These are phyloP conservation scores for Dicyrtoma fusca DNA, from an alignment of 2,888 invertebrate species.

Conservation along the genomic window DNA sequence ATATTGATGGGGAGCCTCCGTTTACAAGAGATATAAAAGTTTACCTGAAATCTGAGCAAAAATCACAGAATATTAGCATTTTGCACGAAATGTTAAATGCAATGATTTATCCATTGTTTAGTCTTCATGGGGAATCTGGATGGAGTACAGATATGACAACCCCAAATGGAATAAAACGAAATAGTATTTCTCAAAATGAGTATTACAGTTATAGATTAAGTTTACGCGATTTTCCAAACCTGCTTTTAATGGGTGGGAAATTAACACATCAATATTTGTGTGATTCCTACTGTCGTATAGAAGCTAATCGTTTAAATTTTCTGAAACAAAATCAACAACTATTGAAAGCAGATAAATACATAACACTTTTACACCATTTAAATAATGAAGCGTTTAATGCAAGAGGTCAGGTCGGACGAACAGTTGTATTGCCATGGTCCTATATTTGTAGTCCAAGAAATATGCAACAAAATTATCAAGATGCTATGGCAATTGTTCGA, in stretches of 20 bases:
- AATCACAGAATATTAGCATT: background rate
- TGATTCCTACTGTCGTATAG: slow-evolving; percentile 54
- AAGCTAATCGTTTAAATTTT: slow-evolving; percentile 52
- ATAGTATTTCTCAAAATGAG: too few species aligned
- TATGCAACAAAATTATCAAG: slow-evolving; percentile 43
- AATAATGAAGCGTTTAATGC: slow-evolving; percentile 19
- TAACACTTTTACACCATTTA: slow-evolving; percentile 46
- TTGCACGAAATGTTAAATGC: background rate
- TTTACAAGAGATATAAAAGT: slow-evolving; percentile 14
- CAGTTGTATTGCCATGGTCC: slow-evolving; percentile 57
- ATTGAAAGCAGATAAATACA: slow-evolving; percentile 52
- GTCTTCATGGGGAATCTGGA: slow-evolving; percentile 15
- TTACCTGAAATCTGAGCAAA: background rate
- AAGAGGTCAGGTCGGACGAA: slow-evolving; percentile 13
- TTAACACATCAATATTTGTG: slow-evolving; percentile 57
- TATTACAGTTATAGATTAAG: too few species aligned
- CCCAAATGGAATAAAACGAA: too few species aligned
- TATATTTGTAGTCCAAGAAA: slow-evolving; percentile 50
- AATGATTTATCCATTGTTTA: background rate
- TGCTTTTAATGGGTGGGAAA: slow-evolving; percentile 48
- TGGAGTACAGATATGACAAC: slow-evolving; percentile 12
- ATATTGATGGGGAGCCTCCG: slow-evolving; percentile 46
- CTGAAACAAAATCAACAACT: slow-evolving; percentile 51
- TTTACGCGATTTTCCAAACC: slow-evolving; percentile 48
- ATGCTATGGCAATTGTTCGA: slow-evolving; percentile 29